A percentile compares a stretch with the other conserved stretches of the same genome.
phyloP scores from a whole-genome alignment of 2,888 invertebrate species.

The Drosophila histrio region DNA sequence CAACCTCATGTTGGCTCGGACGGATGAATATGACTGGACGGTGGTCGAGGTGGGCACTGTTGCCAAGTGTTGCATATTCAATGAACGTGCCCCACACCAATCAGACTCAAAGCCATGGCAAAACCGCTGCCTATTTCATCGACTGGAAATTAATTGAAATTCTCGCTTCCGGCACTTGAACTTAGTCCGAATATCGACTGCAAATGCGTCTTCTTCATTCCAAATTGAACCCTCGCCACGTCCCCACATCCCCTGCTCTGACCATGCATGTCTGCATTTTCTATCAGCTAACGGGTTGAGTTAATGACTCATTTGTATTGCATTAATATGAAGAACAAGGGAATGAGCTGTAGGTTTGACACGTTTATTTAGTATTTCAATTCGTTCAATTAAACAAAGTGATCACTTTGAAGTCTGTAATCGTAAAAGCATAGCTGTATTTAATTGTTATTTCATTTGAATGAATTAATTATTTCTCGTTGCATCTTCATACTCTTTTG shows the following conservation, averaged over 20 bases:
- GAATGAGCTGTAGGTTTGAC: background rate
- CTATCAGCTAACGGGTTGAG: constrained; percentile 1
- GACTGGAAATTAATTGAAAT: constrained; percentile 68
- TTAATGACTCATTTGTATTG: constrained; percentile 32
- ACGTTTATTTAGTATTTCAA: constrained; percentile 4
- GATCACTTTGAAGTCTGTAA: background rate
- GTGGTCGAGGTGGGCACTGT: constrained; percentile 32
- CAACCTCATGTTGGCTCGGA: constrained; percentile 21
- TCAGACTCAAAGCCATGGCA: background rate
- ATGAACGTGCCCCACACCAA: constrained; percentile 9
- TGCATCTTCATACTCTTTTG: too few relatives aligned
- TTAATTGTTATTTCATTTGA: background rate
- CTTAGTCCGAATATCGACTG: constrained; percentile 27
- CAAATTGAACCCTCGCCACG: background rate
- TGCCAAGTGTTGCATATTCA: constrained; percentile 41
- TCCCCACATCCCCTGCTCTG: background rate
- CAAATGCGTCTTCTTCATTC: constrained; percentile 3
- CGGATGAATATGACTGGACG: background rate
- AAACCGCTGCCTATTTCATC: constrained; percentile 37
- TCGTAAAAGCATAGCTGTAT: background rate
- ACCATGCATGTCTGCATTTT: constrained; percentile 12
- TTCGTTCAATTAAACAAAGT: constrained; percentile 28
- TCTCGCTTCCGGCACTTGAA: constrained; percentile 46
- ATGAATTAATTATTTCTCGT: background rate
- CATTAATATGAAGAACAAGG: background rate